Evolutionary conservation across 2,113 vertebrate species (phyloP).

Genomic region (Ictalurus punctatus): DNA sequence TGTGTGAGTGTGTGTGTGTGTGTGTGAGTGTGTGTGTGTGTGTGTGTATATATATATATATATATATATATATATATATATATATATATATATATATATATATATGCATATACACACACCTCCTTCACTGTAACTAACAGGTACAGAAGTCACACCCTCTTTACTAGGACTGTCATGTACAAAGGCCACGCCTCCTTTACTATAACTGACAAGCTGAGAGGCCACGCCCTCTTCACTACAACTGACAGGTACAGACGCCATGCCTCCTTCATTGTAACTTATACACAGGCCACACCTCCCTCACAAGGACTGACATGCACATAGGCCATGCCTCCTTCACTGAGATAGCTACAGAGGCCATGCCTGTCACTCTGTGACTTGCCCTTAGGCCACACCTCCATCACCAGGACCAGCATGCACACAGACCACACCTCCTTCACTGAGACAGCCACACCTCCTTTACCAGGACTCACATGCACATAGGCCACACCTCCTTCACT

Average conservation of each 20-base stretch:
- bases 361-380: too few relatives aligned
- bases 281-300: neutral
- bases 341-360: neutral
- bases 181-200: neutral
- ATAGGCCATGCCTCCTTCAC: neutral
- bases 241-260: neutral
- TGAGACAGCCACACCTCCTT: too few relatives aligned
- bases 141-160: neutral
- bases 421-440: neutral
- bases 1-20: neutral
- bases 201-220: fast-evolving
- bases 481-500: neutral
- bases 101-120: too few relatives aligned
- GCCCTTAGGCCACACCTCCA: neutral
- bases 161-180: neutral
- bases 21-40: too few relatives aligned
- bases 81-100: too few relatives aligned
- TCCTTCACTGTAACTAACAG: neutral
- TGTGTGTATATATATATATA: too few relatives aligned
- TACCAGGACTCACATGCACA: neutral
- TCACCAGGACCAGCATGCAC: neutral
- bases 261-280: neutral
- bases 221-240: neutral
- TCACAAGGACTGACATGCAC: neutral
- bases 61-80: too few relatives aligned